Evolutionary conservation across 2,113 vertebrate genomes (phyloP).

Genomic region (Lamprologus speciosus): DNA sequence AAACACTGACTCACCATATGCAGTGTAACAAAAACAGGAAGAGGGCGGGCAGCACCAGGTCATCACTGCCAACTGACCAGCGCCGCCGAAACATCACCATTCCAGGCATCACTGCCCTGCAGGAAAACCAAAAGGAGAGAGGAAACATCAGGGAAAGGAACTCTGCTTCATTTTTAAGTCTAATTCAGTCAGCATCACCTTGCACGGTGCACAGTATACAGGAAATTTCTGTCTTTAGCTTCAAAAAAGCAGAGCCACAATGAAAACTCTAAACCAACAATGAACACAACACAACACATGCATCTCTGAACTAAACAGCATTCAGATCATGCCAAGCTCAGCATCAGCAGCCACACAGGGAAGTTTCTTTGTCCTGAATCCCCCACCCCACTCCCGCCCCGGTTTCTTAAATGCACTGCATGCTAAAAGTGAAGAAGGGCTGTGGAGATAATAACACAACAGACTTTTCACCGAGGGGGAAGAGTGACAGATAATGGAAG

Average conservation of each 20-base stretch:
- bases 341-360: not conserved
- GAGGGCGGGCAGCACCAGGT: slow-evolving; percentile 96
- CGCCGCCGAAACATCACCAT: slow-evolving; percentile 99
- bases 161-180: not conserved
- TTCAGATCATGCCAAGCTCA: not conserved
- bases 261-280: not conserved
- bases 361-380: not conserved
- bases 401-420: not conserved
- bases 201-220: not conserved
- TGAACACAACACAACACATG: not conserved
- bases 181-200: not conserved
- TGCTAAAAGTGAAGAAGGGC: not conserved
- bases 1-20: slow-evolving; percentile 79
- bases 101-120: slow-evolving; percentile 86
- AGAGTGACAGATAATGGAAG: not conserved
- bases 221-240: not conserved
- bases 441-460: not conserved
- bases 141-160: not conserved
- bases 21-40: slow-evolving; percentile 97
- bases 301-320: not conserved
- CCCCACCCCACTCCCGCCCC: not conserved
- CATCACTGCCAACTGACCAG: slow-evolving; percentile 99
- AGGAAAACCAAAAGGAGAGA: not conserved
- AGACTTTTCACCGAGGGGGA: not conserved
- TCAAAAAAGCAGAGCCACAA: not conserved